phyloP scores from a whole-genome alignment of 2,888 invertebrate species.

The Drosophila falleni region DNA sequence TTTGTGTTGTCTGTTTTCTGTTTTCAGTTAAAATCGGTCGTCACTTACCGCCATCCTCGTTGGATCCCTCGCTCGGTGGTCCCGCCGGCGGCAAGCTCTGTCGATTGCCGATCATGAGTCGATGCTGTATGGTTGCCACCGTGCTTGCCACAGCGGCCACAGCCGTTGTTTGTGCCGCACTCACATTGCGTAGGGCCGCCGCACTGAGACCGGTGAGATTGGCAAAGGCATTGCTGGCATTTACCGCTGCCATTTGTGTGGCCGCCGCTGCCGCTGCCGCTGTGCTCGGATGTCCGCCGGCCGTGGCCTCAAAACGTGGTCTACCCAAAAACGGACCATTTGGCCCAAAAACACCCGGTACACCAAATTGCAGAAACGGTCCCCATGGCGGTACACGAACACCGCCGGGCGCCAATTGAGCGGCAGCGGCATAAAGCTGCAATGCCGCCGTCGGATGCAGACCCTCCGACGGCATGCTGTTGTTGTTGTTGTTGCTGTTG shows the following conservation, averaged over 20 bases:
- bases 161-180: constrained; percentile 83
- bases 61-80: constrained; percentile 84
- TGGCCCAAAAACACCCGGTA: constrained; percentile 83
- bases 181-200: constrained; percentile 83
- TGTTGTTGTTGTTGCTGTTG: constrained; percentile 28
- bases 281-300: constrained; percentile 70
- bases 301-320: constrained; percentile 81
- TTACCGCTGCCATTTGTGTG: constrained; percentile 82
- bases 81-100: constrained; percentile 83
- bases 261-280: constrained; percentile 83
- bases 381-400: constrained; percentile 84
- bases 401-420: constrained; percentile 84
- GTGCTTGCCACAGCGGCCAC: constrained; percentile 84
- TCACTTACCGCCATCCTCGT: constrained; percentile 83
- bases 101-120: constrained; percentile 83
- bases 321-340: constrained; percentile 82
- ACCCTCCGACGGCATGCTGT: constrained; percentile 82
- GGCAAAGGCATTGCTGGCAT: constrained; percentile 84
- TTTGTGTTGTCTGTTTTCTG: neutral
- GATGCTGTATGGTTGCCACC: constrained; percentile 84
- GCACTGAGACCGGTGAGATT: constrained; percentile 84
- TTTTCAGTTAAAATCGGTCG: neutral
- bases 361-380: constrained; percentile 83
- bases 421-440: constrained; percentile 84
- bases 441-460: constrained; percentile 84